Evolutionary conservation across 2,888 invertebrate genomes (phyloP), one percentile per base, ranked within the genome.

Genomic region (Seladonia tumulorum): DNA sequence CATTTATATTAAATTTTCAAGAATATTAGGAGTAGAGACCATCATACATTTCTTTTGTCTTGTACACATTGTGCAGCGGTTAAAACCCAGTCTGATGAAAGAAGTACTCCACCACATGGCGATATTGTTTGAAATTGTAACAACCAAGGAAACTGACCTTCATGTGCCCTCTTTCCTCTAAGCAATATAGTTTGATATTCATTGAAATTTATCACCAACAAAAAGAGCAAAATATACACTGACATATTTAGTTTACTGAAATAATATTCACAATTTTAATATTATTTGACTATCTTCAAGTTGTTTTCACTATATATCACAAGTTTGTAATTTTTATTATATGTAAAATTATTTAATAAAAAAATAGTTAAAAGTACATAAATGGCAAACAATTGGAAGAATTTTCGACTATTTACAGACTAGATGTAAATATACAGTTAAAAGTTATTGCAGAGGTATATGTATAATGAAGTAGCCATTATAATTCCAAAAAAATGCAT

Each of bases 41-140:
- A 76, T 35, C 76, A 66, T 89, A 93, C 92, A 83, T 90, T 91
- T 89, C 92, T 85, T 72, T 92, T 89, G 79, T 88, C 86, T 76
- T 91, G 88, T 29, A 92, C 90, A 72, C 93, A 93, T 86, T 93
- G 92, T 10, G 92, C 92, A 14, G 92, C 91, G 3, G 93, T 93
- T 73, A 92, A 83, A 42, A 93, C 90, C 92, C 93, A 93, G 63
- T 93, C 93, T 35, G 91, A 87, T 22, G 91, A 89, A 60, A 93
- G 79, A 25, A 93, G 87, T 57, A 92, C 86, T 49, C 93, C 92
- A 35, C 92, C 91, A 77, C 92, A 93, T 73, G 93, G 92, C 66
- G 78, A 76, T 78, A 93, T 85, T 35, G 93, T 92, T 86, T 92
- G 88, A 85, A 93, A 93, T 76, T 93, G 92, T 82, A 93, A 85